These are phyloP conservation scores for Potamarius usumacintae DNA, from an alignment of 2,113 vertebrate genomes.

Conservation along the genomic window DNA sequence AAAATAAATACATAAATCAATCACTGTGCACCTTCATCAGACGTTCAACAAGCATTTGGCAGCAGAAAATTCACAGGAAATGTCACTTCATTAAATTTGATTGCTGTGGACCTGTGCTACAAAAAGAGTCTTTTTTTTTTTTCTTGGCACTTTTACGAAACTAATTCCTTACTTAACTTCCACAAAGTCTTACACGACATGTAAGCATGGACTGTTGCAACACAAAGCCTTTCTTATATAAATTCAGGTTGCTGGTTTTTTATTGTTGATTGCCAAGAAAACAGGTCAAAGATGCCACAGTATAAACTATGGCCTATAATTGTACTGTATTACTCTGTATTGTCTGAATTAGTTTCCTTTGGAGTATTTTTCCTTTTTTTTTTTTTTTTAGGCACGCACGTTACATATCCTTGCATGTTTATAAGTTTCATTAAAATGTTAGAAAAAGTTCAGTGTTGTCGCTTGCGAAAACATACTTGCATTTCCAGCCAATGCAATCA, in stretches of 20 bases:
- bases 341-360: background rate
- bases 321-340: background rate
- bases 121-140: constrained; percentile 8
- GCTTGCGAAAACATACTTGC: background rate
- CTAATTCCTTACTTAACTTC: background rate
- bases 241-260: background rate
- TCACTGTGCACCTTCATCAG: background rate
- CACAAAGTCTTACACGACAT: background rate
- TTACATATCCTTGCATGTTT: background rate
- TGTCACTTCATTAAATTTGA: constrained; percentile 16
- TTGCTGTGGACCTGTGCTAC: background rate
- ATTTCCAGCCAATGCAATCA: background rate
- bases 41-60: background rate
- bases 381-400: background rate
- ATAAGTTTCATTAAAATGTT: background rate
- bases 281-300: background rate
- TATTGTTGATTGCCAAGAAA: background rate
- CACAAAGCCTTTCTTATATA: background rate
- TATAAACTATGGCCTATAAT: background rate
- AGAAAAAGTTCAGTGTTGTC: background rate
- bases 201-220: background rate
- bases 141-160: background rate
- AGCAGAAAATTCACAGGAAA: background rate
- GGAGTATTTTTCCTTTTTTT: background rate
- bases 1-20: constrained; percentile 22